Evolutionary conservation across 2,113 vertebrate species (phyloP).

Genomic region (Pitta sordida): DNA sequence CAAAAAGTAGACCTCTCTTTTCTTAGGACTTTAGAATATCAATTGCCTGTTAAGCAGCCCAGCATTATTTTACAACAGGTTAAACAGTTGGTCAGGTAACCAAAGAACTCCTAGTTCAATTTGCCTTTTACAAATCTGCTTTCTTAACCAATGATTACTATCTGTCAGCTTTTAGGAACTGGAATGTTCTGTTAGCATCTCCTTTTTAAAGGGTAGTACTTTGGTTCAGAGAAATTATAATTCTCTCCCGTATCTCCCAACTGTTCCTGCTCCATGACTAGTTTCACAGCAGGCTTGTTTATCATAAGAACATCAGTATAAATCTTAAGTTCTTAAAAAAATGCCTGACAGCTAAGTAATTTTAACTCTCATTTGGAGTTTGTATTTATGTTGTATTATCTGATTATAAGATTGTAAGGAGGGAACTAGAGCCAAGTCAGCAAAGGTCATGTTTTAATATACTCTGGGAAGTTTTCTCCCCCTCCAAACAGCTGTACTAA

Average conservation of each 20-base stretch:
- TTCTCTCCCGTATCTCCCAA: neutral
- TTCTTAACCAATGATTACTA: neutral
- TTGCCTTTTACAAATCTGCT: neutral
- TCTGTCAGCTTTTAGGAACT: neutral
- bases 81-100: neutral
- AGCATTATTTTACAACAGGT: neutral
- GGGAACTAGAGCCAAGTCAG: neutral
- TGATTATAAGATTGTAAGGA: neutral
- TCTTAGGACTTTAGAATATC: neutral
- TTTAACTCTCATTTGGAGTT: neutral
- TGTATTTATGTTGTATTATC: neutral
- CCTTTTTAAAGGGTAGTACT: neutral
- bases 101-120: neutral
- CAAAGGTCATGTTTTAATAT: neutral
- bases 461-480: neutral
- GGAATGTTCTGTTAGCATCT: neutral
- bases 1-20: neutral
- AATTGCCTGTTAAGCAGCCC: neutral
- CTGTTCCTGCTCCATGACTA: neutral
- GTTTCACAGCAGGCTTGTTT: neutral
- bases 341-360: neutral
- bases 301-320: neutral
- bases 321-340: neutral
- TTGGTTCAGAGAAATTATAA: neutral
- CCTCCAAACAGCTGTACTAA: neutral